Evolutionary conservation across 2,113 vertebrate genomes (phyloP), one percentile per base, ranked within the genome.

Genomic region (Rhea pennata): DNA sequence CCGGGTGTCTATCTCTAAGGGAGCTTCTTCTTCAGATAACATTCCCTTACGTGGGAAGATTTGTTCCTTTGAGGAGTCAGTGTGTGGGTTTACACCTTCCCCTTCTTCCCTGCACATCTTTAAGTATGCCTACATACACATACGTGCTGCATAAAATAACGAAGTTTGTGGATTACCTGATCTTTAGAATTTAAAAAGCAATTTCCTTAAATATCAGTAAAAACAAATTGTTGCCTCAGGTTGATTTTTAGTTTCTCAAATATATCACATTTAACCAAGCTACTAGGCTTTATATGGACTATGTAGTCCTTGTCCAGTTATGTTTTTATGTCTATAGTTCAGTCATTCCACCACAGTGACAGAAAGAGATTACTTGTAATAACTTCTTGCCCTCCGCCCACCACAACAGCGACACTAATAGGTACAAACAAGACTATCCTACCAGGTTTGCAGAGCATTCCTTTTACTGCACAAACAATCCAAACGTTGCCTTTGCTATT

Each of bases 1-100:
- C n/a, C 3, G 1, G 31, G 20, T 80, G 69, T 76, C 87, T n/a
- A 9, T n/a, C 62, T 42, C 77, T 56, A 8, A 36, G 74, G 67
- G 77, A 93, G 81, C 66, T 79, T 70, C 77, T 81, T 88, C 92
- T 58, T 88, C 88, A 51, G 36, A 79, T 65, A 93, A 83, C 89
- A 87, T 77, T 66, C 58, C 93, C 82, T 82, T 94, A 86, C 93
- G 75, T 69, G 88, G 88, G 54, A 92, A 92, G 87, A 83, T 84
- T 59, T 72, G 62, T 10, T 88, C 84, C 51, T 53, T 17, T 70
- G 51, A 54, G 69, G 33, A 95, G 84, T 39, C 84, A 46, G 62
- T 1, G 51, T 42, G 48, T n/a, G 71, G 84, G 70, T 54, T 62
- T 94, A 61, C 71, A 79, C 79, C 51, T 92, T 94, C 46, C 75